phyloP scores from a whole-genome alignment of 2,113 vertebrate species.

The Oreochromis tanganicae region DNA sequence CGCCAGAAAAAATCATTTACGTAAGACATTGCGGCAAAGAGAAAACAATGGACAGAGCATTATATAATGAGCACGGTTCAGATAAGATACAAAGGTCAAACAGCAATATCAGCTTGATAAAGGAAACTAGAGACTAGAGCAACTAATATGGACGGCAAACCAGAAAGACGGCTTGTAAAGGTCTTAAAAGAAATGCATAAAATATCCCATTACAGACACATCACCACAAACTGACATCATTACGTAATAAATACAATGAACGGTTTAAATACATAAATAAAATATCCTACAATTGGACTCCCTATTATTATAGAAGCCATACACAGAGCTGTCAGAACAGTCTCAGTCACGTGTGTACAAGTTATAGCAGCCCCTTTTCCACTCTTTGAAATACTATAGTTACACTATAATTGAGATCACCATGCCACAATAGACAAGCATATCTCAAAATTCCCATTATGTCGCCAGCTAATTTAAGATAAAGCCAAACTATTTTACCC shows the following conservation, averaged over 20 bases:
- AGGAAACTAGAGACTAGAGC: background rate
- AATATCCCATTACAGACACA: background rate
- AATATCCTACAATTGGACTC: background rate
- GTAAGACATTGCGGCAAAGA: background rate
- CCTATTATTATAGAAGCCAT: background rate
- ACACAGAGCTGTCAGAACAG: background rate
- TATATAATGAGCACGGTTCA: background rate
- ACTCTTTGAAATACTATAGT: background rate
- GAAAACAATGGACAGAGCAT: background rate
- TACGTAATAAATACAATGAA: background rate
- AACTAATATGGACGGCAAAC: background rate
- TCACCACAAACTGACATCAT: background rate
- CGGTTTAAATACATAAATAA: background rate
- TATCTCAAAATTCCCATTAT: background rate
- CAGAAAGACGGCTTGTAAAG: background rate
- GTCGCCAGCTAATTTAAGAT: background rate
- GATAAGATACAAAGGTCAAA: conserved; percentile 16
- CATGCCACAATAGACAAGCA: background rate
- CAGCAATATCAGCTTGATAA: background rate
- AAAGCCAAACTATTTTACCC: background rate
- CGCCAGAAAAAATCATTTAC: background rate
- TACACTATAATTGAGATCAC: background rate
- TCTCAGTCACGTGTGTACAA: background rate
- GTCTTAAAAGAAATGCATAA: background rate
- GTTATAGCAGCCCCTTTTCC: background rate